These are phyloP conservation scores for Anthophora plumipes DNA, from an alignment of 2,888 invertebrate species.

Conservation along the genomic window DNA sequence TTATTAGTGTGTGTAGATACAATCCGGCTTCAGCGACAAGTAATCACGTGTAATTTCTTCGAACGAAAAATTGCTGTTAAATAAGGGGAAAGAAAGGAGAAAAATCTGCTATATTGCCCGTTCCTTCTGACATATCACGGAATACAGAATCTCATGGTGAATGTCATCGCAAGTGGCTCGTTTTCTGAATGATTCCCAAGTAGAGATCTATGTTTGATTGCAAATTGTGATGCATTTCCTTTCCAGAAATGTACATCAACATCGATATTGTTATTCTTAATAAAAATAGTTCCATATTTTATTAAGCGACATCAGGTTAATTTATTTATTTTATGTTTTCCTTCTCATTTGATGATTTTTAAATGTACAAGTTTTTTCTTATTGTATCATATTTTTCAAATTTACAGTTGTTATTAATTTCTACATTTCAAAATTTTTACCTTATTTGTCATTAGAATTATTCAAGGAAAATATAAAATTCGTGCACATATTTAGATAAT, in stretches of 20 bases:
- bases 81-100: background rate
- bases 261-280: background rate
- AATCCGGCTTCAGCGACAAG: background rate
- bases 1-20: background rate
- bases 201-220: background rate
- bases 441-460: too few species aligned
- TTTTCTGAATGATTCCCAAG: slow-evolving; percentile 16
- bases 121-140: slow-evolving; percentile 18
- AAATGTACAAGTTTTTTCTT: too few species aligned
- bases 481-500: too few species aligned
- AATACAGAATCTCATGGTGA: slow-evolving; percentile 25
- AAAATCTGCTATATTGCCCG: background rate
- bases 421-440: too few species aligned
- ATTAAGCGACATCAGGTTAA: too few species aligned
- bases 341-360: too few species aligned
- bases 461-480: too few species aligned
- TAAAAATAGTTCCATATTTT: too few species aligned
- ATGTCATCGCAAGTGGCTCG: slow-evolving; percentile 21
- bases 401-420: too few species aligned
- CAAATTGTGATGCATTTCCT: background rate
- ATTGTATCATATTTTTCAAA: too few species aligned
- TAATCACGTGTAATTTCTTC: slow-evolving; percentile 12
- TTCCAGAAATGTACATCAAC: background rate
- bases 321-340: too few species aligned
- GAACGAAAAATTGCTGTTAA: background rate